Base-by-base conservation (phyloP, 2,888 invertebrate species). In the Mamestra brassicae region DNA sequence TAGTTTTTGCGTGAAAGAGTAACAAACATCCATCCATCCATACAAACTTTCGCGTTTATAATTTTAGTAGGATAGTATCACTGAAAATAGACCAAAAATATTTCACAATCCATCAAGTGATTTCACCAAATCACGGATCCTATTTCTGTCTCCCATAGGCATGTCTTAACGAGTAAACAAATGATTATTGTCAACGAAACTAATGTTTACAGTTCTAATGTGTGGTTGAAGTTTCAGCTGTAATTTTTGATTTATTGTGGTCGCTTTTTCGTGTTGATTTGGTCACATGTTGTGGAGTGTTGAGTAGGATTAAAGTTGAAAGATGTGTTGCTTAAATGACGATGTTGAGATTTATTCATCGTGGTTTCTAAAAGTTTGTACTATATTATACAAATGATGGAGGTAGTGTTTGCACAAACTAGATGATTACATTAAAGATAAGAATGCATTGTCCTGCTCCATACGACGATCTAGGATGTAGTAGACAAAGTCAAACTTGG, bases 131-230 rank as follows among this genome's bases (percentile, higher is more conserved):
- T 78, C 76, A 61, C n/a, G 4, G 67, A 55, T 73, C 69, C 87
- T 85, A 87, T 85, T 82, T 81, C 50, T 70, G 81, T 78, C 71
- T 55, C 50, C 42, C 5, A 15, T 50, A 66, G 57, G 52, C 74
- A 83, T 87, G 76, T 81, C 84, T 85, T 85, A 87, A 89, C 88
- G 65, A 88, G 86, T 87, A 90, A 90, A 92, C 89, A 89, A 94
- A 93, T 93, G 93, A 84, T 66, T 52, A 80, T 88, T 94, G 94
- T 94, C 94, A 92, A 86, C 88, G 34, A 84, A 89, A 94, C 88
- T 85, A 90, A 92, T 92, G 93, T 89, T 88, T 83, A 84, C 89
- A 88, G 26, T 83, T 81, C 86, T 89, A 90, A 90, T 89, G 89
- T 86, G 81, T 83, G 85, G 87, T 81, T 0, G 71, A 47, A 57